Evolutionary conservation across 2,113 vertebrate species (phyloP), one percentile per base, ranked within the genome.

Genomic region (Brachyhypopomus gauderio): DNA sequence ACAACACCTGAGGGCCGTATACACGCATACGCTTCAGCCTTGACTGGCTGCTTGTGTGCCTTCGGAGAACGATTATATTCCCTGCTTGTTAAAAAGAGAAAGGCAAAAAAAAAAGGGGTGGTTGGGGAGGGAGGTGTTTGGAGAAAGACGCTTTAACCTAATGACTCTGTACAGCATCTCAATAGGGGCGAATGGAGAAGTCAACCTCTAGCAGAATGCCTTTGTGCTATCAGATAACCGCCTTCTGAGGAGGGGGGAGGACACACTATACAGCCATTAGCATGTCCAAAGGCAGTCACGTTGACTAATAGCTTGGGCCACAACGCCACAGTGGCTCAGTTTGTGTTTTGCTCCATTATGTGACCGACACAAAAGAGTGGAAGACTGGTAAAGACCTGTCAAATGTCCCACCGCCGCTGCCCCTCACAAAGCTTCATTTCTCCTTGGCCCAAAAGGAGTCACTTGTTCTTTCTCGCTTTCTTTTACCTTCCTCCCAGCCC

Each of bases 221-320:
- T 96, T 96, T 95, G 94, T 96, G 92, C 93, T 86, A 92, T 93
- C 92, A 92, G 90, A 92, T 93, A 92, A 91, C 91, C 87, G 86
- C 83, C 87, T 92, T 93, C 89, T 90, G 90, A 84, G 91, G 86
- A 90, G 89, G 93, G 93, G 92, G 72, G 78, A 84, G 92, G 91
- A 94, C 92, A 91, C 93, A 94, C 95, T 93, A 95, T 94, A 93
- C 95, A 55, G 5, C 90, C 88, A 98, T 98, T 98, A 97, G 96
- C 97, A 98, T 98, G 95, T 98, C 94, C 95, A 98, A 97, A 97
- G 96, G 89, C 92, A 86, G 90, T 92, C 93, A 92, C 93, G 93
- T 91, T 27, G 69, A 95, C 93, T 95, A 90, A 94, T 95, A 94
- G 95, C 86, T 85, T 86, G 82, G 89, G 79, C 90, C 91, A 92